Base-by-base conservation (phyloP, 2,113 vertebrate species). In the Ardeotis arabs region DNA sequence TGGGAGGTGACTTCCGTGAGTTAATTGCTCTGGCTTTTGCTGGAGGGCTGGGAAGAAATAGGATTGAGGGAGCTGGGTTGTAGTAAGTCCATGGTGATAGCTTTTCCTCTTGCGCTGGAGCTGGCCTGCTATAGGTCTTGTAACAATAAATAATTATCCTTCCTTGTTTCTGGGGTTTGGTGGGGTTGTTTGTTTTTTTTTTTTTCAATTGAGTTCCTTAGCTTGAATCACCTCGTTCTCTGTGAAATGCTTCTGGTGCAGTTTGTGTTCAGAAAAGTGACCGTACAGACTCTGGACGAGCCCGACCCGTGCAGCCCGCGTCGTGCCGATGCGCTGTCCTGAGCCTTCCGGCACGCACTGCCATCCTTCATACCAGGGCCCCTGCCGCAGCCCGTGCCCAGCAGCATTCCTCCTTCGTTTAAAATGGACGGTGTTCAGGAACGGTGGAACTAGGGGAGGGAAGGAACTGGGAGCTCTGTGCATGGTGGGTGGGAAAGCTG, bases 31-130 rank as follows among this genome's bases (percentile, higher is more conserved):
- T 41, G 55, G 24, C 52, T 72, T 44, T 50, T 55, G 55, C 76
- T 79, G 85, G 8, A 3, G 63, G 49, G 1, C 76, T 53, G 76
- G 52, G 15, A 37, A 19, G 62, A 25, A 3, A 4, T 0, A 2
- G 86, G 37, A 0, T 0, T 2, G 83, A 9, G 78, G 87, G 2
- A 24, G 6, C 53, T 49, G 69, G 31, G 13, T 10, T 19, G 47
- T 35, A 4, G 55, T 7, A 0, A 10, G 8, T 10, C 16, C 0
- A 0, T 35, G 39, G 44, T 7, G 50, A 5, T 8, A 0, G 19
- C 33, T 72, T 49, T 28, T 1, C n/a, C 12, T 35, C 35, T 49
- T 0, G 22, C 5, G 77, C 68, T 59, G 58, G 37, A 1, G 5
- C 33, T 47, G 44, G 6, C 28, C 33, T 63, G 62, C 76, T 10